Evolutionary conservation across 2,888 invertebrate genomes (phyloP), one percentile per base, ranked within the genome.

Genomic region (Patella pellucida): DNA sequence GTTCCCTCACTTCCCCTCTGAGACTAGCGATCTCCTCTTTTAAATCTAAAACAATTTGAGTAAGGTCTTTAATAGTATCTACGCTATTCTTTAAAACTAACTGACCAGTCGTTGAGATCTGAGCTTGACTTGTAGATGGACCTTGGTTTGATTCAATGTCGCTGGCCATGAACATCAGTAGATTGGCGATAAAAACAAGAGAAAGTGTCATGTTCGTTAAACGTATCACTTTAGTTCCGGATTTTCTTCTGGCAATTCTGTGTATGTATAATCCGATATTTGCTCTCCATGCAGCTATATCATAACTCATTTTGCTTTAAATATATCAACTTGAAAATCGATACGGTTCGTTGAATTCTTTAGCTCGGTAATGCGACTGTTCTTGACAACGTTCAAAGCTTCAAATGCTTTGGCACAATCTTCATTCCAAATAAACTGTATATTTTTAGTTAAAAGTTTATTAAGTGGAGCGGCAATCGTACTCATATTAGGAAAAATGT

Each of bases 41-140:
- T 54, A 62, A 62, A 62, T 62, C 62, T 62, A 62, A 19, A 62
- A 62, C 62, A 62, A 62, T 62, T 62, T 62, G 62, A 9, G 62
- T 15, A n/a, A 15, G 12, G 62, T 15, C 62, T n/a, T 62, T 62
- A 15, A n/a, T 54, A n/a, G 19, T 62, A 12, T 62, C 62, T 3
- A 1, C 15, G 62, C n/a, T 62, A 15, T 62, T 62, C n/a, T n/a
- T 62, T 62, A 62, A 62, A 62, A 62, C 62, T 15, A 62, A 19
- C 62, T 62, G 19, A 62, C 62, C 54, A n/a, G 54, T 54, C 15
- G 54, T 54, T 54, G 54, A 54, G n/a, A 54, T 54, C 54, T 54
- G 54, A 7, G 16, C n/a, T 54, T 54, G 54, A 15, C 54, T 54
- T 54, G 54, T 54, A 16, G 54, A 16, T 54, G 54, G 54, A n/a